Base-by-base conservation (phyloP, 2,888 invertebrate genomes). In the Marronus borbonicus region DNA sequence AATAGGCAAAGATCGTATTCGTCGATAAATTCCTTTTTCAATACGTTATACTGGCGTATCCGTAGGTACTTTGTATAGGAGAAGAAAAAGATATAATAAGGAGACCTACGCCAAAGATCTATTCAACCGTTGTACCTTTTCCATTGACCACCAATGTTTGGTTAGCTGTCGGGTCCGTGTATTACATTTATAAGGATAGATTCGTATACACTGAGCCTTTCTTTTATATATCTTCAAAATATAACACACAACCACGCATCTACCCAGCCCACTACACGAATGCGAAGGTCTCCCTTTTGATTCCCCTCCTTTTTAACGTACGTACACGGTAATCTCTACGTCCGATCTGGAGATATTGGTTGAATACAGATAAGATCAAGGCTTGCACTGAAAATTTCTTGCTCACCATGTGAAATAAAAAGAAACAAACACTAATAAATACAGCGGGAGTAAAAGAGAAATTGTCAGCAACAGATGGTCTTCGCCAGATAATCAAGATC, bases 81-180 rank as follows among this genome's bases (percentile, higher is more conserved):
- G 17, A 58, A 58, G 17, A n/a, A n/a, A 58, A 7, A 17, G 55
- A 58, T 17, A 58, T 17, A 20, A 20, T 58, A 17, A 17, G 17
- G n/a, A 3, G 17, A 58, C 20, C 17, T 58, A 58, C 20, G 55
- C 55, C 55, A 58, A 17, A 49, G 20, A 49, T 17, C 44, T 17
- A 66, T 66, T 44, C 44, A 64, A 36, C 10, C n/a, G 64, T 31
- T 12, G 10, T 28, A 36, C 31, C 31, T 20, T 39, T 39, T 31
- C 66, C 20, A 66, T 66, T 66, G 66, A 66, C 66, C 66, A 66
- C 66, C 44, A 24, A 66, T 66, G 66, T 66, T 66, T 66, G 66
- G 66, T 66, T 66, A 66, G 66, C 66, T 66, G 66, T 66, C 66
- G 55, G 55, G 24, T 58, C 55, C 20, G 20, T 20, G 55, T 58